phyloP scores from a whole-genome alignment of 2,888 invertebrate genomes.

The Lumbricus terrestris region DNA sequence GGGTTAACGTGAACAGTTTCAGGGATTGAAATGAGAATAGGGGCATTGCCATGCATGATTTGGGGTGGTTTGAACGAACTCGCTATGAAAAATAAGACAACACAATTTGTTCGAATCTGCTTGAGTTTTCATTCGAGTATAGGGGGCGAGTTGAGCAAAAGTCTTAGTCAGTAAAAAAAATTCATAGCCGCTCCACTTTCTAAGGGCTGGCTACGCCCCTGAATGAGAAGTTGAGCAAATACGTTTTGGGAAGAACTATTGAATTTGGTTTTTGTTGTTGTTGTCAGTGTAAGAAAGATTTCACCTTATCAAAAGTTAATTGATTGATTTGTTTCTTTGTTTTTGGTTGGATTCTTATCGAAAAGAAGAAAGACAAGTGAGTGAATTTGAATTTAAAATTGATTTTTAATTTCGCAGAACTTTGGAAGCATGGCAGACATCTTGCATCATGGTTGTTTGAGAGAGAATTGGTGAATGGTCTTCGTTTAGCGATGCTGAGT shows the following conservation, averaged over 20 bases:
- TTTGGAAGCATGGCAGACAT: too few relatives aligned
- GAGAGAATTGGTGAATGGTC: neutral
- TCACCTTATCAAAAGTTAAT: neutral
- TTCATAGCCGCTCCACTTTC: too few relatives aligned
- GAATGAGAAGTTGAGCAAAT: neutral
- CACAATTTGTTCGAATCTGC: too few relatives aligned
- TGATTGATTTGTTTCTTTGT: neutral
- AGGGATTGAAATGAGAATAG: too few relatives aligned
- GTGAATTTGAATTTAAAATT: neutral
- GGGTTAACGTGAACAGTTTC: neutral
- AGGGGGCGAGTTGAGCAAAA: too few relatives aligned
- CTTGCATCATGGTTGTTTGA: neutral
- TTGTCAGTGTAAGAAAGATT: neutral
- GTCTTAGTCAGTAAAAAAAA: too few relatives aligned
- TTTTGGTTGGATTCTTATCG: neutral
- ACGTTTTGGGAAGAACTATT: neutral
- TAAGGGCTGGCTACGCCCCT: too few relatives aligned
- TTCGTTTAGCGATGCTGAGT: too few relatives aligned
- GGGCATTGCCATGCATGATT: too few relatives aligned
- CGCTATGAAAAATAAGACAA: too few relatives aligned
- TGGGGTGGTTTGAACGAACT: too few relatives aligned
- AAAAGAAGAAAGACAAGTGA: slow-evolving; percentile 18
- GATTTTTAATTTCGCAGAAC: neutral
- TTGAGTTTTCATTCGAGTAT: too few relatives aligned
- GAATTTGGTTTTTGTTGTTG: neutral